Evolutionary conservation across 2,888 invertebrate genomes (phyloP), one percentile per base, ranked within the genome.

Genomic region (Heliconius ethilla): DNA sequence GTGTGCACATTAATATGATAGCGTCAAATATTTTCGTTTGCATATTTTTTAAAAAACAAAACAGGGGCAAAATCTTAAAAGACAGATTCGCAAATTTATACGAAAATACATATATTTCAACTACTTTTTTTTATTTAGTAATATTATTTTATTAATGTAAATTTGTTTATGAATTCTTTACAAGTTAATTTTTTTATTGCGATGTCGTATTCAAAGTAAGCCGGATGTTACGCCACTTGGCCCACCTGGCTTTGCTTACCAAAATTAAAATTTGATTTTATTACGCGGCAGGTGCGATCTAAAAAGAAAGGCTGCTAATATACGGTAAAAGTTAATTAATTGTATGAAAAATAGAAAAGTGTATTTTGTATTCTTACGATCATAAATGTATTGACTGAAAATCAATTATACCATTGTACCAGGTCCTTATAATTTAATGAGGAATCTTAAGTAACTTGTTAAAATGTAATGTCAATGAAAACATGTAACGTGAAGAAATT

Each of bases 181-280:
- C n/a, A 22, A 72, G 7, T 55, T 7, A 25, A 63, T 40, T 62
- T 27, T 29, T 63, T 65, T 27, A 73, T 67, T 59, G 37, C 67
- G 70, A 70, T 70, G 65, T 65, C 18, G 13, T n/a, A 29, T 59
- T 62, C 7, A 27, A 62, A 33, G 59, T 63, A 63, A 59, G 66
- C 65, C 74, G 75, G 77, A 79, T 70, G 73, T 77, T 75, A 75
- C 72, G 72, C 33, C 55, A 70, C 69, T 55, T 66, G 63, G 37
- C 27, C 62, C 75, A 80, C 77, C 79, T 79, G 77, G 72, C 76
- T 78, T 78, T 80, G 72, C 75, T 80, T 79, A 79, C 65, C 51
- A 65, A 77, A 70, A 73, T 37, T 67, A 55, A 72, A 73, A 75
- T 70, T 66, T 77, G 65, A 66, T 72, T 75, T 75, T 40, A 40